phyloP scores from a whole-genome alignment of 2,888 invertebrate species.

The Xestia xanthographa region DNA sequence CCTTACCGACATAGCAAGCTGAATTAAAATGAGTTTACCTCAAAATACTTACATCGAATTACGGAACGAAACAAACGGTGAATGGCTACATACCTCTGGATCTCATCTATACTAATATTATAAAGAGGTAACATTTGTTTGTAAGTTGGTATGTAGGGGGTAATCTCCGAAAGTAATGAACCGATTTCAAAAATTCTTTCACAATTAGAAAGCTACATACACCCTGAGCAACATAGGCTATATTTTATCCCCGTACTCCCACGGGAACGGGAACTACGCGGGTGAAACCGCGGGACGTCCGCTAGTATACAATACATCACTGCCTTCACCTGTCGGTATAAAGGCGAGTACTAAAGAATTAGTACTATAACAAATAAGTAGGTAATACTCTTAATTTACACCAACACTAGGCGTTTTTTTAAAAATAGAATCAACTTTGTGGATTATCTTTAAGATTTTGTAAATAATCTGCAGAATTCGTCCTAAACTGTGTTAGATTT shows the following conservation, averaged over 20 bases:
- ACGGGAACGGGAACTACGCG: no score
- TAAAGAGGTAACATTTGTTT: no score
- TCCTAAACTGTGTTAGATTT: conserved; percentile 52
- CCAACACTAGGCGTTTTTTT: not conserved
- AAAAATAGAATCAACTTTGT: conserved; percentile 48
- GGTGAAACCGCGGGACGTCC: no score
- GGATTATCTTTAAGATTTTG: conserved; percentile 7
- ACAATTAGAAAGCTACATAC: no score
- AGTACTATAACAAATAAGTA: no score
- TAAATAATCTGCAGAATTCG: conserved; percentile 47
- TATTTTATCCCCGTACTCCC: no score
- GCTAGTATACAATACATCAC: not conserved
- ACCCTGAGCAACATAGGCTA: no score
- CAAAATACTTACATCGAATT: not conserved
- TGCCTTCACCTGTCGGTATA: not conserved
- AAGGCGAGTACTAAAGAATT: not conserved
- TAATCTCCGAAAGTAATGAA: no score
- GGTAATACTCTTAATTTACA: no score
- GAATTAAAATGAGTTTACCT: conserved; percentile 36
- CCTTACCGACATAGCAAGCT: conserved; percentile 3
- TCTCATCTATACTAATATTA: no score
- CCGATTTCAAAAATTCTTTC: no score
- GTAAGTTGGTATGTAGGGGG: no score
- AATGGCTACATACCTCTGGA: not conserved
- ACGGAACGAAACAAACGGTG: not conserved